Evolutionary conservation across 2,888 invertebrate species (phyloP).

Genomic region (Oscheius sp.): DNA sequence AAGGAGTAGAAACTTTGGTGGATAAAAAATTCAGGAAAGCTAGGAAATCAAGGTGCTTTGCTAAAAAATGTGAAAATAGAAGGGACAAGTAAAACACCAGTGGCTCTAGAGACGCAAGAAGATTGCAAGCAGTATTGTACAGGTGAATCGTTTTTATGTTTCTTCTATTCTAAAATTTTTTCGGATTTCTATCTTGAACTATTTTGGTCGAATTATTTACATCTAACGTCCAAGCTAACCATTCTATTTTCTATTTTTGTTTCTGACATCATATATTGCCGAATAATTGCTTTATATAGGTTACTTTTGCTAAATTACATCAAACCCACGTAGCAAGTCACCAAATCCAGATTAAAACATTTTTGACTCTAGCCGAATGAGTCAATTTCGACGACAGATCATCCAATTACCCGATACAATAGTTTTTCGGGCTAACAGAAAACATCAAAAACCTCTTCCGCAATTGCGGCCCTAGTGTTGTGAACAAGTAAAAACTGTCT

Average conservation of each 20-base stretch:
- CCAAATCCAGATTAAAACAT: slow-evolving; percentile 11
- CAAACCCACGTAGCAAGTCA: no score
- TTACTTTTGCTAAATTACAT: no score
- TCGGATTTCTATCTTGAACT: not conserved
- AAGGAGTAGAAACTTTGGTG: not conserved
- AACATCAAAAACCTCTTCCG: slow-evolving; percentile 29
- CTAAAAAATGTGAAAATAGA: slow-evolving; percentile 58
- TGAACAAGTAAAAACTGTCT: no score
- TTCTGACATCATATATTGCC: no score
- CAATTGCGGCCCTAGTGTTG: no score
- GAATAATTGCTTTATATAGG: no score
- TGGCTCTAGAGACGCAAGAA: slow-evolving; percentile 53
- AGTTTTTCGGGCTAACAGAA: not conserved
- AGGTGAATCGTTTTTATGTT: slow-evolving; percentile 46
- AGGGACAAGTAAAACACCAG: slow-evolving; percentile 53
- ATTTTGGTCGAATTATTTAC: no score
- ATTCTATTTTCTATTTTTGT: no score
- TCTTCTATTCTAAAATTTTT: not conserved
- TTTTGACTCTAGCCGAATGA: not conserved
- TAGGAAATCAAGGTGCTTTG: slow-evolving; percentile 46
- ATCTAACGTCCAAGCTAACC: no score
- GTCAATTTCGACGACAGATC: slow-evolving; percentile 1
- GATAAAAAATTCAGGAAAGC: no score
- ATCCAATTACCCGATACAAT: slow-evolving; percentile 8
- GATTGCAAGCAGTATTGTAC: slow-evolving; percentile 64